These are phyloP conservation scores for Acronicta aceris DNA, from an alignment of 2,888 invertebrate genomes.

Conservation along the genomic window DNA sequence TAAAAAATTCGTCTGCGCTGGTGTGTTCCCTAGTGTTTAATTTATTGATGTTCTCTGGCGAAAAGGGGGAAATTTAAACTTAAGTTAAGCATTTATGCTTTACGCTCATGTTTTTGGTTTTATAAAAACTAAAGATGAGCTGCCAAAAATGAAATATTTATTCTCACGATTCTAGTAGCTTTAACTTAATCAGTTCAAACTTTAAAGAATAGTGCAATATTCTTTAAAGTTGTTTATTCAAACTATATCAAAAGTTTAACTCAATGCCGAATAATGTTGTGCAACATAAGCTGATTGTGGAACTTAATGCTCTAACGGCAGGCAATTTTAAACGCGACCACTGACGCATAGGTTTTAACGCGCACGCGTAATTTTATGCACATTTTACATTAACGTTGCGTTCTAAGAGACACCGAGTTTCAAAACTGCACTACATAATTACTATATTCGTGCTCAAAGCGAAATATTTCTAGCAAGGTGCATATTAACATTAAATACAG, in stretches of 20 bases:
- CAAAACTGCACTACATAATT: conserved; percentile 57
- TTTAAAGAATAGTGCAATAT: too few relatives aligned
- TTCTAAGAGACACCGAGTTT: conserved; percentile 50
- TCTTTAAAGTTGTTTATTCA: not conserved
- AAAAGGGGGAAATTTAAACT: too few relatives aligned
- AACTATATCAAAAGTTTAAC: not conserved
- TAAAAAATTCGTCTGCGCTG: too few relatives aligned
- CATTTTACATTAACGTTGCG: conserved; percentile 64
- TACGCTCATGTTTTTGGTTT: too few relatives aligned
- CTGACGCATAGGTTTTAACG: conserved; percentile 87
- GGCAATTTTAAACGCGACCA: conserved; percentile 81
- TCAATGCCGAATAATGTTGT: conserved; percentile 28
- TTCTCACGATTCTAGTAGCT: too few relatives aligned
- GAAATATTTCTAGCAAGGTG: conserved; percentile 50
- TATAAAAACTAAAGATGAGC: too few relatives aligned
- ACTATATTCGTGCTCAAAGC: conserved; percentile 57
- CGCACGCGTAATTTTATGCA: conserved; percentile 74
- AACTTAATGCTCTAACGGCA: conserved; percentile 69
- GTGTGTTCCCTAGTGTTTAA: too few relatives aligned
- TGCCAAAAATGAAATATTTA: too few relatives aligned
- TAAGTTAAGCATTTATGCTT: too few relatives aligned
- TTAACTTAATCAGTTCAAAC: too few relatives aligned
- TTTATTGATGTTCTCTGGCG: too few relatives aligned
- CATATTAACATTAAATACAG: conserved; percentile 49
- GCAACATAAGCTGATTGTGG: conserved; percentile 45